Conservation (phyloP, 2,113 vertebrate genomes). For the Mesocricetus auratus region DNA sequence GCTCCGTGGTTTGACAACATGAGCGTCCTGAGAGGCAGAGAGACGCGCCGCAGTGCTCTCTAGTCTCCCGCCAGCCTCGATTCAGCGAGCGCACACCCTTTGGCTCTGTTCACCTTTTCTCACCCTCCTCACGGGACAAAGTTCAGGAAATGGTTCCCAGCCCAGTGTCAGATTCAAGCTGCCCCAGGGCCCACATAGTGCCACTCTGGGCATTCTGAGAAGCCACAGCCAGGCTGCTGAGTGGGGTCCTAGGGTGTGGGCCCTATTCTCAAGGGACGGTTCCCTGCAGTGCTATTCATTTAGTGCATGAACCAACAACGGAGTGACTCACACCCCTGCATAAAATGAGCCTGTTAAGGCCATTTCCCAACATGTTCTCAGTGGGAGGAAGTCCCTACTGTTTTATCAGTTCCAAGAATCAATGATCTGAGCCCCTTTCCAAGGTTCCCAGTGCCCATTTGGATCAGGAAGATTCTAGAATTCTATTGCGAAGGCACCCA, state of each 20-base stretch:
- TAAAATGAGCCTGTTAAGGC: neutral
- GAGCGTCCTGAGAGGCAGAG: neutral
- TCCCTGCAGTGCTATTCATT: neutral
- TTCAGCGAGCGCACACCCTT: neutral
- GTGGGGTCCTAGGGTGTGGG: neutral
- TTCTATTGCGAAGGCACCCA: conserved; percentile 10
- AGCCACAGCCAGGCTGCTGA: neutral
- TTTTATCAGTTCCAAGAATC: neutral
- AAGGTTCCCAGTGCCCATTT: neutral
- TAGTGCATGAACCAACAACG: neutral
- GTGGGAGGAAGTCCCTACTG: neutral
- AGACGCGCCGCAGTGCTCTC: neutral
- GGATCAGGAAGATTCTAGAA: neutral
- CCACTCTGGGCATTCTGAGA: neutral
- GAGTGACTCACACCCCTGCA: neutral
- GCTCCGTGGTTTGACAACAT: neutral
- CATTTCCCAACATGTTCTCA: neutral
- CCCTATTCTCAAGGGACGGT: neutral
- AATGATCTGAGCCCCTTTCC: neutral
- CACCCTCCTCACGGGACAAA: neutral
- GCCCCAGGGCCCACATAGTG: neutral
- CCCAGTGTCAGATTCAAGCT: neutral
- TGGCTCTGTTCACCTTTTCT: neutral
- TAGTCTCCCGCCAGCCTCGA: neutral
- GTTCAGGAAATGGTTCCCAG: conserved; percentile 1